Conservation (phyloP, 2,797 vertebrate species). For the Fringilla coelebs region DNA sequence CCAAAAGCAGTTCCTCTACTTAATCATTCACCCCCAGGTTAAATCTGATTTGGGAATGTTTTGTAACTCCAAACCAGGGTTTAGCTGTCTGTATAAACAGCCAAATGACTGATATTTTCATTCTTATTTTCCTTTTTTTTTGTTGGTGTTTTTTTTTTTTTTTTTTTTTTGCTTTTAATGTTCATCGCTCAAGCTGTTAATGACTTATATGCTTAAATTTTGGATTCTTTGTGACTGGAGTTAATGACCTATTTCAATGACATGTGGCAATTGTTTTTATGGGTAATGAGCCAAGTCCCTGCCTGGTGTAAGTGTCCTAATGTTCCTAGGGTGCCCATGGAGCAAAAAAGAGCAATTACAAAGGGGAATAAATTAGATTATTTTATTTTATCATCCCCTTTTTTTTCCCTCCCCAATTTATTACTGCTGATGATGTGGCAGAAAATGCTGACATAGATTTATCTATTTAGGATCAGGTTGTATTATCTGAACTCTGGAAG, state of each 20-base stretch:
- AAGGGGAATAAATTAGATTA: not conserved
- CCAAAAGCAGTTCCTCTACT: not conserved
- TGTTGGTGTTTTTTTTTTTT: too few species aligned
- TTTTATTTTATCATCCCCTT: not conserved
- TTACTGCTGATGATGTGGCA: not conserved
- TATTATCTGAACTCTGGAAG: not conserved
- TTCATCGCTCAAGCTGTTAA: not conserved
- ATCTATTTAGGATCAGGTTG: not conserved
- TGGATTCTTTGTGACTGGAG: not conserved
- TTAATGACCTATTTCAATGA: slow-evolving; percentile 12
- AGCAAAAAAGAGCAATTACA: not conserved
- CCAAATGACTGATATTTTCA: not conserved
- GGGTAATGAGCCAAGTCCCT: slow-evolving; percentile 21
- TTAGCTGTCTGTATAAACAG: not conserved
- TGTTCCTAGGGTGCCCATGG: not conserved
- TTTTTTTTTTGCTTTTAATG: too few species aligned
- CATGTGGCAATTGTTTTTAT: slow-evolving; percentile 3
- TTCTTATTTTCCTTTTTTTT: not conserved
- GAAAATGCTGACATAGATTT: not conserved
- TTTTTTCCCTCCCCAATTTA: not conserved
- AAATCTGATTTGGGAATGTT: not conserved
- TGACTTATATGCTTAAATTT: not conserved
- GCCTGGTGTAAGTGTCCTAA: not conserved
- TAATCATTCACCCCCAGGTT: not conserved
- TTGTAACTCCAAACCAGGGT: not conserved